Evolutionary conservation across 2,113 vertebrate genomes (phyloP), one percentile per base, ranked within the genome.

Genomic region (Oryzias javanicus): DNA sequence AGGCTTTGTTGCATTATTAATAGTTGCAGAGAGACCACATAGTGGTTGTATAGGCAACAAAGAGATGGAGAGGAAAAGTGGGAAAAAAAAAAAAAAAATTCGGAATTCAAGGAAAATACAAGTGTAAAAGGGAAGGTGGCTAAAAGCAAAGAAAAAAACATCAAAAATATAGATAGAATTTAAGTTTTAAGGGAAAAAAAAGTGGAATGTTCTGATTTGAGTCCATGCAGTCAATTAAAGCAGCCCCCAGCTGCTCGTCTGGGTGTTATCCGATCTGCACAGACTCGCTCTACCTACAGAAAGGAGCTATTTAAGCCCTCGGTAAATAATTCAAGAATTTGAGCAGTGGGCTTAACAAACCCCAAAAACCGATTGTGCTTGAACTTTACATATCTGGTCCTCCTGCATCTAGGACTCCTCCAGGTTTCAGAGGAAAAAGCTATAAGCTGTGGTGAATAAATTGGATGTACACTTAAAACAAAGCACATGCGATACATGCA

Each of bases 261-360:
- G 60, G 46, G 45, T 69, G 49, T 56, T 35, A 64, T 55, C 64
- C 46, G 13, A 59, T 70, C 65, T 79, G 70, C 71, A 62, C 65
- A 54, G 50, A 65, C 50, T 64, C 44, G 4, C 29, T 58, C 20
- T 46, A 86, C 86, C 86, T 83, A 76, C 56, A 79, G 67, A 76
- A 56, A 70, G 46, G 54, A 74, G 74, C 72, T 71, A 78, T 86
- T 82, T 77, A 79, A 74, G 57, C 58, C 81, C 42, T 49, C 29
- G 0, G 70, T 86, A 55, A 88, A 89, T 87, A 67, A 88, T 89
- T 89, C 63, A 85, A 42, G 55, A 72, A 64, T 47, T 66, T 72
- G 67, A 76, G 77, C 80, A 70, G 58, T 62, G 66, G 52, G 65
- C 73, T 61, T 51, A 82, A 81, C 76, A 82, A 79, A 85, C 72